Base-by-base conservation (phyloP, 2,888 invertebrate genomes). In the Elegia similella region DNA sequence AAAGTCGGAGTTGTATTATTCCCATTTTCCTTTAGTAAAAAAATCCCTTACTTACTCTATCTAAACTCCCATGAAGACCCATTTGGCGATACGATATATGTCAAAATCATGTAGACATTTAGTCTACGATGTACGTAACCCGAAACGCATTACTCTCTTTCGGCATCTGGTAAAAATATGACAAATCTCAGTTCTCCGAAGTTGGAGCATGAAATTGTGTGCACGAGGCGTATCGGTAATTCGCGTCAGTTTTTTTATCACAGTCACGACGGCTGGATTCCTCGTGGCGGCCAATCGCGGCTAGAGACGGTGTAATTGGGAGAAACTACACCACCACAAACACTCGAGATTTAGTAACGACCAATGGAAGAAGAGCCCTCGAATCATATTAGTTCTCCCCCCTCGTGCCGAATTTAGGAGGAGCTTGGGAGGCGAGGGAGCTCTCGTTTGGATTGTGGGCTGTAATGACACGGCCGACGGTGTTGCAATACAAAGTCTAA, bases 151-250 rank as follows among this genome's bases (percentile, higher is more conserved):
- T 23, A 23, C 23, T 5, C 23, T 23, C 2, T 2, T 23, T 23
- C 23, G 23, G 23, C 5, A 23, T 23, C 23, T 23, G 23, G 23
- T 23, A 23, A 69, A 80, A 82, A 78, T 89, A 88, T 89, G 88
- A 88, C 86, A 84, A 88, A 88, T 88, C 85, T 84, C 79, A 83
- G 78, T 84, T 88, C 88, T 80, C 75, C 73, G 79, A 86, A 84
- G 81, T 70, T 80, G 76, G 80, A 78, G 84, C 90, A 88, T 90
- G 88, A 89, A 91, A 90, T 90, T 89, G 88, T 88, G 91, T 88
- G 86, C 89, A 84, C 87, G 87, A 88, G 86, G 85, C 90, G 89
- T 89, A 89, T 89, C 91, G 87, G 80, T 87, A 86, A 91, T 90
- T 91, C 86, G 89, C 89, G 88, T 88, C 88, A 88, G 88, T 84